Conservation (phyloP, 2,113 vertebrate species). For the Paedocypris sp. region DNA sequence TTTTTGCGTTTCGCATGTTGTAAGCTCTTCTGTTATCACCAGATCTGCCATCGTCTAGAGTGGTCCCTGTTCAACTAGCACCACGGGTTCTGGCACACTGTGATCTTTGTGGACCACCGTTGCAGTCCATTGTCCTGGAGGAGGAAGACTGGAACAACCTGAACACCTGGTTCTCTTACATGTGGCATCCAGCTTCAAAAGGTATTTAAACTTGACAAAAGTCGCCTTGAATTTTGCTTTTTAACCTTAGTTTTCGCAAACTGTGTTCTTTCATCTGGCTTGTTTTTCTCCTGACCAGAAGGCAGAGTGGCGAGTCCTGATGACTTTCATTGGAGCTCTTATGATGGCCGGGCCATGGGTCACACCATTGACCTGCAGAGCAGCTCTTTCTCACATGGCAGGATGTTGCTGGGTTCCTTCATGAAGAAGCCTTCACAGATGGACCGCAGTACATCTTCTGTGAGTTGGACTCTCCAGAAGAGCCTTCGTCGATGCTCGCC, state of each 20-base stretch:
- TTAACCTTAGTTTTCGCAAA: neutral
- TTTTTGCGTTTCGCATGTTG: too few relatives aligned
- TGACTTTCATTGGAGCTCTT: constrained; percentile 57
- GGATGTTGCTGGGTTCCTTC: constrained; percentile 56
- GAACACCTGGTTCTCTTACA: constrained; percentile 44
- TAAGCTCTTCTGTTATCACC: constrained; percentile 9
- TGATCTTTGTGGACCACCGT: constrained; percentile 51
- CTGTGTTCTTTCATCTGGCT: neutral
- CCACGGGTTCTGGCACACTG: constrained; percentile 23
- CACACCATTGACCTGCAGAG: constrained; percentile 42
- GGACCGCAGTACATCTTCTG: constrained; percentile 40
- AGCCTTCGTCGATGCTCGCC: too few relatives aligned
- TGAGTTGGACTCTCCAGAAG: too few relatives aligned
- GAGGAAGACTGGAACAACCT: constrained; percentile 48
- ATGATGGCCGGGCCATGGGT: constrained; percentile 50
- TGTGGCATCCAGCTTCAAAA: constrained; percentile 44
- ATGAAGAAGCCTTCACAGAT: constrained; percentile 58
- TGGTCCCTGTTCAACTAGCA: neutral
- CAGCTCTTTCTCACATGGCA: constrained; percentile 45
- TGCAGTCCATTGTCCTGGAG: constrained; percentile 46
- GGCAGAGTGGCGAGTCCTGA: constrained; percentile 43
- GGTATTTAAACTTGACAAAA: constrained; percentile 34
- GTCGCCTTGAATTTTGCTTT: neutral
- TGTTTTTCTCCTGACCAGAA: neutral
- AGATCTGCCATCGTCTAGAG: constrained; percentile 33